A percentile compares a stretch with the other conserved stretches of the same genome.
phyloP scores from a whole-genome alignment of 2,113 vertebrate species.

The Perca schrenkii region DNA sequence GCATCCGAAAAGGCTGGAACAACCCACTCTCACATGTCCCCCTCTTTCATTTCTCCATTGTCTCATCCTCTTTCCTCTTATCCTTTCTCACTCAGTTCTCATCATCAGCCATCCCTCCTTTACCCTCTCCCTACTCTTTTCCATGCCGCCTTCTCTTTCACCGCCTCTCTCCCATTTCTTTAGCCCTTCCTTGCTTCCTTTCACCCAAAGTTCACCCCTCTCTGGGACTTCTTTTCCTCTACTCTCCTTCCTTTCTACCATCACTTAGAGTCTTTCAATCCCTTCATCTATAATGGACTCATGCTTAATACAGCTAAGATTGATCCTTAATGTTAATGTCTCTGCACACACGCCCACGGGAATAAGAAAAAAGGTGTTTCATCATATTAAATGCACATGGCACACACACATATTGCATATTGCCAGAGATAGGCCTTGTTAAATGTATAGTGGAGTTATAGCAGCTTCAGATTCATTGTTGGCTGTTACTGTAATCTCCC shows the following conservation, averaged over 20 bases:
- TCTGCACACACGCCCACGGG: neutral
- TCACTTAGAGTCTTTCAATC: neutral
- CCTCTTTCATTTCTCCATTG: slow-evolving; percentile 18
- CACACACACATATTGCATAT: neutral
- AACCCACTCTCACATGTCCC: slow-evolving; percentile 53
- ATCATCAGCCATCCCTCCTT: slow-evolving; percentile 7
- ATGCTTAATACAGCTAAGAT: neutral
- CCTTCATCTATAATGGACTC: neutral
- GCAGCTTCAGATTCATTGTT: slow-evolving; percentile 22
- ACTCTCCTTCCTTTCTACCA: slow-evolving; percentile 10
- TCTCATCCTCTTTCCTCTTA: slow-evolving; percentile 24
- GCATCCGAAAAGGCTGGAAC: slow-evolving; percentile 75
- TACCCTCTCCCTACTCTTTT: neutral
- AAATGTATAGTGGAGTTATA: slow-evolving; percentile 15
- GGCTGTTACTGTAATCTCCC: slow-evolving; percentile 3
- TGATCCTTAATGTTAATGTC: neutral
- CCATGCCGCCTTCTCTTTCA: neutral
- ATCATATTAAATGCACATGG: slow-evolving; percentile 14
- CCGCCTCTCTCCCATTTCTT: neutral
- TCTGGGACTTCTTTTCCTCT: neutral
- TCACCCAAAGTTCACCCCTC: slow-evolving; percentile 54
- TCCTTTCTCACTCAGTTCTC: slow-evolving; percentile 5
- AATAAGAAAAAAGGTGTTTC: slow-evolving; percentile 2
- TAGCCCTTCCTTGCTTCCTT: slow-evolving; percentile 8
- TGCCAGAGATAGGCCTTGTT: slow-evolving; percentile 13